Percentiles rank a stretch among this genome's conserved stretches.
These are phyloP conservation scores for Saccostrea cuccullata DNA, from an alignment of 1,140 invertebrate species.

Conservation along the genomic window DNA sequence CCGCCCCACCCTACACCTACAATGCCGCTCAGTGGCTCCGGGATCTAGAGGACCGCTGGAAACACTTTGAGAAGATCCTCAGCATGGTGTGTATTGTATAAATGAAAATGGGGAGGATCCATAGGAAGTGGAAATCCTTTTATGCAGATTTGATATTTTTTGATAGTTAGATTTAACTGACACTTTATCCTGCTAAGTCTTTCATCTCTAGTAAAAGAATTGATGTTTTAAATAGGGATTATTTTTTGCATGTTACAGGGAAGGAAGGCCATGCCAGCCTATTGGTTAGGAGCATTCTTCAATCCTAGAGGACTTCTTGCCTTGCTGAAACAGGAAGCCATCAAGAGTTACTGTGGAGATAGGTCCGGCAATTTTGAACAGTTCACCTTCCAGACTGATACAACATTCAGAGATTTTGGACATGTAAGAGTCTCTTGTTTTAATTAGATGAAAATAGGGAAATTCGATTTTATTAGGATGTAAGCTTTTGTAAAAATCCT, in stretches of 20 bases:
- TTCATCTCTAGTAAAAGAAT: no score
- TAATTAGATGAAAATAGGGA: no score
- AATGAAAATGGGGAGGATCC: background rate
- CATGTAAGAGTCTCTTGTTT: conserved; percentile 70
- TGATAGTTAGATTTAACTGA: no score
- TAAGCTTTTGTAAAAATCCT: no score
- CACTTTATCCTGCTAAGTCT: no score
- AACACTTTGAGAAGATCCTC: conserved; percentile 77
- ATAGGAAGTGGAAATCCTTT: background rate
- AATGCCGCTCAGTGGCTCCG: conserved; percentile 73
- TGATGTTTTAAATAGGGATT: background rate
- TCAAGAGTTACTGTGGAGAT: conserved; percentile 68
- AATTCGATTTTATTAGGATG: no score
- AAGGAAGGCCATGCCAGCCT: conserved; percentile 77
- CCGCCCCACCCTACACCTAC: conserved; percentile 73
- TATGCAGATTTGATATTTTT: background rate
- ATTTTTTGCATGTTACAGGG: conserved; percentile 65
- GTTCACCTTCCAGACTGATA: conserved; percentile 77
- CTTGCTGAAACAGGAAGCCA: conserved; percentile 69
- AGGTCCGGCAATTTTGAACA: conserved; percentile 75
- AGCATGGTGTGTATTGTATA: conserved; percentile 62
- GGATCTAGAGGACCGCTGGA: conserved; percentile 72
- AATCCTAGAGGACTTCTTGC: conserved; percentile 74
- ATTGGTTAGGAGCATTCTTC: conserved; percentile 77
- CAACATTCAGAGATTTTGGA: conserved; percentile 78